phyloP scores from a whole-genome alignment of 2,113 vertebrate species.

The Zapus hudsonius region DNA sequence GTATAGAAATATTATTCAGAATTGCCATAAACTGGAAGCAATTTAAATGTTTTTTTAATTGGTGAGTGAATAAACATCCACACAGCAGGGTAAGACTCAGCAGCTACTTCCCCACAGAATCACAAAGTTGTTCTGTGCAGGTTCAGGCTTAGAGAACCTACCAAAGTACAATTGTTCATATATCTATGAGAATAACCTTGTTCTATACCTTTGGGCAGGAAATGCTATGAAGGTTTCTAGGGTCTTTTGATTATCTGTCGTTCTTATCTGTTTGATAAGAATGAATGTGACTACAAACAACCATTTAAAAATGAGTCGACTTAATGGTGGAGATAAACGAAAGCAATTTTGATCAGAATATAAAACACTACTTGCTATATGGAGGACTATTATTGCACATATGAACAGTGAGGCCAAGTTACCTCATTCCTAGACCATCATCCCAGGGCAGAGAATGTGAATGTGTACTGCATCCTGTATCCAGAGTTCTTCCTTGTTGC shows the following conservation, averaged over 20 bases:
- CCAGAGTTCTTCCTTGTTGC: neutral
- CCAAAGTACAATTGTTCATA: neutral
- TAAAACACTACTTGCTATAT: neutral
- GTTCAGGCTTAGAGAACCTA: neutral
- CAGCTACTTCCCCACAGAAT: neutral
- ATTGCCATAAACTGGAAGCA: constrained; percentile 11
- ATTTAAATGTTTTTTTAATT: neutral
- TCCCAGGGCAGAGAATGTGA: neutral
- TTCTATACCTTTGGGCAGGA: neutral
- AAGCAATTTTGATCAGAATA: constrained; percentile 15
- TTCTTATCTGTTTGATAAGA: constrained; percentile 6
- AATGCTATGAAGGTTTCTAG: neutral
- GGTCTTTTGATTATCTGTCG: neutral
- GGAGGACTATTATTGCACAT: neutral
- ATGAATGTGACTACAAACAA: neutral
- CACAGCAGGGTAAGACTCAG: neutral
- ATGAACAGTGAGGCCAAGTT: neutral
- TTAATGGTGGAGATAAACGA: constrained; percentile 17
- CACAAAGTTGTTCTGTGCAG: neutral
- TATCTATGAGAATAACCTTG: neutral
- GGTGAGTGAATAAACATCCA: neutral
- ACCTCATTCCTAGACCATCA: neutral
- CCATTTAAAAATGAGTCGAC: neutral
- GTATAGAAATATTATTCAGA: neutral
- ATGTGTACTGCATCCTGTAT: neutral